These are phyloP conservation scores for Tethya wilhelma DNA, from an alignment of 37 sponge, comb jelly and placozoan genomes.

Conservation along the genomic window DNA sequence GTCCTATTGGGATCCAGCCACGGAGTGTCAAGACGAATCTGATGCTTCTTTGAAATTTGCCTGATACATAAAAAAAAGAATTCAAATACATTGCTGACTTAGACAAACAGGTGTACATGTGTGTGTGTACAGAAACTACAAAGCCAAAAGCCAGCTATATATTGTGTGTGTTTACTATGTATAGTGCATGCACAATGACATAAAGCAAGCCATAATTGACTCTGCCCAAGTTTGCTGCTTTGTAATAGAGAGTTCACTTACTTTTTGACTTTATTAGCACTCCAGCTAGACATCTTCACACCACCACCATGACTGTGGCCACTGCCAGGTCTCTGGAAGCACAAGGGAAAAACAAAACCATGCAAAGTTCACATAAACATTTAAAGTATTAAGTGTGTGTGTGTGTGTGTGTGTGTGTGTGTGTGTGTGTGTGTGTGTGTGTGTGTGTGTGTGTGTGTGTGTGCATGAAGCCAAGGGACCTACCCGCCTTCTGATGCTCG, in stretches of 20 bases:
- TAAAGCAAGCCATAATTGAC: too few relatives aligned
- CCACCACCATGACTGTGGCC: not conserved
- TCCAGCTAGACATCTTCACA: conserved; percentile 21
- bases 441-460: too few relatives aligned
- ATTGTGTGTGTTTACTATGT: too few relatives aligned
- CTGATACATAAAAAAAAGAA: conserved; percentile 29
- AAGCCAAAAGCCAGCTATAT: too few relatives aligned
- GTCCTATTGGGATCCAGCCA: conserved; percentile 91
- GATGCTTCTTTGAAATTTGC: conserved; percentile 87
- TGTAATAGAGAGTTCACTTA: conserved; percentile 2
- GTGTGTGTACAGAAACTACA: not conserved
- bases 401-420: too few relatives aligned
- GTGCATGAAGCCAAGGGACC: too few relatives aligned
- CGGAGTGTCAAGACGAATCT: conserved; percentile 90
- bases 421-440: too few relatives aligned
- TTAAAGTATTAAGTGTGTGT: too few relatives aligned
- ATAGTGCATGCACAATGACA: too few relatives aligned
- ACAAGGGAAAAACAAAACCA: too few relatives aligned
- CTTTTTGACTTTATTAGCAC: conserved; percentile 22
- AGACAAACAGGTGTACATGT: not conserved
- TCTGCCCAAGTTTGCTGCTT: too few relatives aligned
- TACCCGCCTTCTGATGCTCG: conserved; percentile 31
- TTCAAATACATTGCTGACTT: not conserved
- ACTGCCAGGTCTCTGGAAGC: conserved; percentile 40
- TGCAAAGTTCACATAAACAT: too few relatives aligned